phyloP scores from a whole-genome alignment of 2,888 invertebrate genomes.

The Dryococelus australis region DNA sequence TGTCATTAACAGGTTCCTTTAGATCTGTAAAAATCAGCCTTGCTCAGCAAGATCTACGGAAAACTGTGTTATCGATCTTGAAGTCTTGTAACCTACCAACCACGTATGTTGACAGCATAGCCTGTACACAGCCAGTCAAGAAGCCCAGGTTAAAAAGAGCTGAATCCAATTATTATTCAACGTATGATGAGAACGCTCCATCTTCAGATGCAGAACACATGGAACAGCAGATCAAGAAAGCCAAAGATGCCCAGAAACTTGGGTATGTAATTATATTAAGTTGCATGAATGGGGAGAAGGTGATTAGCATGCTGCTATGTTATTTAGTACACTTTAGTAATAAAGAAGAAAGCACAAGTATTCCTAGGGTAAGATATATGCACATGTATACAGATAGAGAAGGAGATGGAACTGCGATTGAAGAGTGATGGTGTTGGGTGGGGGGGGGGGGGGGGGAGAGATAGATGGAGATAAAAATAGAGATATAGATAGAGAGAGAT shows the following conservation, averaged over 20 bases:
- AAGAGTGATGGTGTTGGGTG: too few species aligned
- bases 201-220: conserved; percentile 62
- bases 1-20: conserved; percentile 67
- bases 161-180: conserved; percentile 56
- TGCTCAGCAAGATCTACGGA: conserved; percentile 71
- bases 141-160: conserved; percentile 58
- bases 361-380: too few species aligned
- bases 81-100: conserved; percentile 85
- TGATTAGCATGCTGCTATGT: neutral
- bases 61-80: conserved; percentile 78
- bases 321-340: neutral
- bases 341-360: conserved; percentile 1
- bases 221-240: conserved; percentile 60
- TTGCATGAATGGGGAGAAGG: neutral
- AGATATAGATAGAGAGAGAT: too few species aligned
- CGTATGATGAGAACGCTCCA: conserved; percentile 62
- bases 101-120: conserved; percentile 82
- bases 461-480: too few species aligned
- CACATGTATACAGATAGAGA: too few species aligned
- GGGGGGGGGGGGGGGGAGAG: too few species aligned
- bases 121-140: conserved; percentile 54
- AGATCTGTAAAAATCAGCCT: conserved; percentile 78
- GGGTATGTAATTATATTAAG: conserved; percentile 43
- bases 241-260: conserved; percentile 55
- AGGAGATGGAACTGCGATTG: too few species aligned